These are phyloP conservation scores for Anolis sagrei DNA, from an alignment of 2,113 vertebrate genomes.

Conservation along the genomic window DNA sequence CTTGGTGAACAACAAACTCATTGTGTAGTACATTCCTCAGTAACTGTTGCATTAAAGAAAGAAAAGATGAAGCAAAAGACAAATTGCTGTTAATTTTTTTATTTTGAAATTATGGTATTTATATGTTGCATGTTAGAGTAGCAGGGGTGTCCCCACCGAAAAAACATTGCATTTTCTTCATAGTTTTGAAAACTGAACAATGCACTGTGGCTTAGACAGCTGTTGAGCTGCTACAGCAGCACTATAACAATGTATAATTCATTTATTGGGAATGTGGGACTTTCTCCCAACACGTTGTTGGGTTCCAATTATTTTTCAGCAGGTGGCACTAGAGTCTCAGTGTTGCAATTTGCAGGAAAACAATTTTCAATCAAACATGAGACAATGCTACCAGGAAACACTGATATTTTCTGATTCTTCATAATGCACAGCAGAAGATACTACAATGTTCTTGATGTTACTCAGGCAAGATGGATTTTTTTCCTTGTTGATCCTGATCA, in stretches of 20 bases:
- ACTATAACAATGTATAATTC: constrained; percentile 5
- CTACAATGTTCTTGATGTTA: not conserved
- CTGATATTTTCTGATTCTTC: not conserved
- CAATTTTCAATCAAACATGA: not conserved
- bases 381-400: not conserved
- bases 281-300: not conserved
- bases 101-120: not conserved
- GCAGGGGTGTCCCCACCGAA: not conserved
- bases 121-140: not conserved
- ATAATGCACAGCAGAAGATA: not conserved
- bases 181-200: not conserved
- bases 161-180: not conserved
- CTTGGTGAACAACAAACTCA: not conserved
- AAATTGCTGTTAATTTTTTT: not conserved
- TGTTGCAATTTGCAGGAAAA: constrained; percentile 31
- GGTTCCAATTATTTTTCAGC: constrained; percentile 64
- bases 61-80: not conserved
- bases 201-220: fast-evolving
- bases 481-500: constrained; percentile 4
- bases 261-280: constrained; percentile 1
- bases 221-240: not conserved
- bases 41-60: not conserved
- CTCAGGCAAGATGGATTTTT: not conserved
- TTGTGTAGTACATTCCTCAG: not conserved
- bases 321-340: constrained; percentile 74